Percentiles rank a stretch among this genome's conserved stretches.
phyloP scores from a whole-genome alignment of 1,140 invertebrate species.

The Proctacanthus coquilletti region DNA sequence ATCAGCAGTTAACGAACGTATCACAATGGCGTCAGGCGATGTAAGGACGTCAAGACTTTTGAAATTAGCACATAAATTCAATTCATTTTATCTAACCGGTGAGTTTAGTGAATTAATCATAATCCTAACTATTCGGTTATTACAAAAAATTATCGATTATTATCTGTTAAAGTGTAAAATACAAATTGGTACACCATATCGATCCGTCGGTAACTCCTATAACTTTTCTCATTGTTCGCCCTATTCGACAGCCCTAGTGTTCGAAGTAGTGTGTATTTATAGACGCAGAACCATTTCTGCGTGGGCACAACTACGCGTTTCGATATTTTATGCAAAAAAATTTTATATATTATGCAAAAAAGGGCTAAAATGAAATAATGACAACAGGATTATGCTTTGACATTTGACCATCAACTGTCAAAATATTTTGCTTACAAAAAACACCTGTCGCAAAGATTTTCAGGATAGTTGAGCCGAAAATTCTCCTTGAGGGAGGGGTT shows the following conservation, averaged over 20 bases:
- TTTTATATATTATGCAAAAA: too few species aligned
- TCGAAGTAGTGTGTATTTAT: constrained; percentile 3
- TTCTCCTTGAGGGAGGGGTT: too few species aligned
- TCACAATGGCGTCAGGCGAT: constrained; percentile 24
- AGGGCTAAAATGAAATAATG: too few species aligned
- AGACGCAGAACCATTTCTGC: background rate
- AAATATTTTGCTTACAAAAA: too few species aligned
- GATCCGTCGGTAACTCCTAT: constrained; percentile 3
- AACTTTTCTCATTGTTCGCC: too few species aligned
- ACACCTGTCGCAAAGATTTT: too few species aligned
- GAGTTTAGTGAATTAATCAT: constrained; percentile 18
- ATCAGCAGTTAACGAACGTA: background rate
- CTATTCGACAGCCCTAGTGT: too few species aligned
- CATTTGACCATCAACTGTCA: too few species aligned
- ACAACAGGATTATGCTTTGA: too few species aligned
- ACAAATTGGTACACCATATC: constrained; percentile 18
- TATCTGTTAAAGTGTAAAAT: constrained; percentile 18
- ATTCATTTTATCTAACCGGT: constrained; percentile 75
- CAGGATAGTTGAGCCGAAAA: too few species aligned
- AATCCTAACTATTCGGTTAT: constrained; percentile 2
- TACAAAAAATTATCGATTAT: constrained; percentile 9
- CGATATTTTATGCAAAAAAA: too few species aligned
- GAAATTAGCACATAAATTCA: constrained; percentile 66
- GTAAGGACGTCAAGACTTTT: constrained; percentile 47
- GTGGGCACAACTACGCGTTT: too few species aligned